A percentile compares a stretch with the other conserved stretches of the same genome.
phyloP scores from a whole-genome alignment of 2,888 invertebrate genomes.

The Ganaspis brasiliensis region DNA sequence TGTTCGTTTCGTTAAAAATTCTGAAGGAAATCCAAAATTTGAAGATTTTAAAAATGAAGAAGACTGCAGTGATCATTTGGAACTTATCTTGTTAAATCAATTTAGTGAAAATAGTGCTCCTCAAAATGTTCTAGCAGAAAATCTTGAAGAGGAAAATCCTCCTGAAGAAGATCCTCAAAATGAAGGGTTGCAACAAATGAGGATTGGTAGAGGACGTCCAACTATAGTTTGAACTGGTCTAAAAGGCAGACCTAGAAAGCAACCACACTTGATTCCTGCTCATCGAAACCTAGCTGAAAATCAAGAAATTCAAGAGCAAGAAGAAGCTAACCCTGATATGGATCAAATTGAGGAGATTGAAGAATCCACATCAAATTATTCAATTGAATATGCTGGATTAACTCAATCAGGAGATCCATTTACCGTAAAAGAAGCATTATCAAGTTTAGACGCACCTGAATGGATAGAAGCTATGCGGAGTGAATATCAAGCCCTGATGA shows the following conservation, averaged over 20 bases:
- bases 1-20: slow-evolving; percentile 34
- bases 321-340: background rate
- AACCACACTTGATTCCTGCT: background rate
- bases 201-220: slow-evolving; percentile 34
- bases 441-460: slow-evolving; percentile 44
- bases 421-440: slow-evolving; percentile 40
- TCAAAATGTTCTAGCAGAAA: slow-evolving; percentile 56
- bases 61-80: slow-evolving; percentile 50
- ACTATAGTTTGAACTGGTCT: background rate
- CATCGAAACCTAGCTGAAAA: background rate
- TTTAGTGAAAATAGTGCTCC: too few species aligned
- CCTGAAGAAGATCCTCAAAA: slow-evolving; percentile 42
- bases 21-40: background rate
- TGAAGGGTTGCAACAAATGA: slow-evolving; percentile 23
- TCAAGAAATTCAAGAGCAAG: background rate
- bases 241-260: slow-evolving; percentile 36
- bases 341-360: background rate
- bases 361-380: background rate
- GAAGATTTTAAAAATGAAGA: background rate
- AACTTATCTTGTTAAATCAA: slow-evolving; percentile 51
- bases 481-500: slow-evolving; percentile 55
- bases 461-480: slow-evolving; percentile 58
- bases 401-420: background rate
- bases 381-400: background rate
- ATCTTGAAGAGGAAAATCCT: slow-evolving; percentile 58